phyloP scores from a whole-genome alignment of 2,797 vertebrate species.

The Macropus fuliginosus region DNA sequence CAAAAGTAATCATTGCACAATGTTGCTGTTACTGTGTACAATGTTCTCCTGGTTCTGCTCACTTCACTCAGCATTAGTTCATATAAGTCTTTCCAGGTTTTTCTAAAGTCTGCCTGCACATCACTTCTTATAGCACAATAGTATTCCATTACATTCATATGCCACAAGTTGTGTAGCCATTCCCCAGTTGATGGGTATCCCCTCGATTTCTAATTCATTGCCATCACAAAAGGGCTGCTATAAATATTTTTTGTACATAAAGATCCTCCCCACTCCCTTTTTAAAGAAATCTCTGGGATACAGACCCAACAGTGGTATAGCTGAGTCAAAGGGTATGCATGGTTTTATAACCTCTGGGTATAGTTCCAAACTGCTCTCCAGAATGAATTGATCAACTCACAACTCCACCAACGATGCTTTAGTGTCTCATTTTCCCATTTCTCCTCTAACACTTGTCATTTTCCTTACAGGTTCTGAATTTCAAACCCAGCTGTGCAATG shows the following conservation, averaged over 20 bases:
- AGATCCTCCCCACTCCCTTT: too few relatives aligned
- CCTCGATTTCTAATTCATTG: background rate
- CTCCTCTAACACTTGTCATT: background rate
- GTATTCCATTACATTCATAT: background rate
- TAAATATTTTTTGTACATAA: background rate
- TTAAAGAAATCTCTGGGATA: background rate
- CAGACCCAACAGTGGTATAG: background rate
- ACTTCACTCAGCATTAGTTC: background rate
- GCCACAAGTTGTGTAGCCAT: background rate
- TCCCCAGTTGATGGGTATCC: background rate
- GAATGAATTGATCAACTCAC: background rate
- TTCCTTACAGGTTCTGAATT: background rate
- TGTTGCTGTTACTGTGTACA: background rate
- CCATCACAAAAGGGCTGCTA: background rate
- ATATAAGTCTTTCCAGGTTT: background rate
- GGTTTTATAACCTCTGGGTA: background rate
- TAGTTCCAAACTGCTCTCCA: background rate
- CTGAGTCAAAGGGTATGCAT: background rate
- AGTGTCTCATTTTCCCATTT: background rate
- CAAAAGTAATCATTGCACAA: background rate
- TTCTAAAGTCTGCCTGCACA: background rate
- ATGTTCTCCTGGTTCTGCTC: background rate
- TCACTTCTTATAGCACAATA: background rate
- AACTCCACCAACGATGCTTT: background rate
- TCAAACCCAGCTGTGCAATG: background rate